A percentile compares a stretch with the other conserved stretches of the same genome.
Evolutionary conservation across 2,797 vertebrate species (phyloP).

Genomic region (Rhyacichthys aspro): DNA sequence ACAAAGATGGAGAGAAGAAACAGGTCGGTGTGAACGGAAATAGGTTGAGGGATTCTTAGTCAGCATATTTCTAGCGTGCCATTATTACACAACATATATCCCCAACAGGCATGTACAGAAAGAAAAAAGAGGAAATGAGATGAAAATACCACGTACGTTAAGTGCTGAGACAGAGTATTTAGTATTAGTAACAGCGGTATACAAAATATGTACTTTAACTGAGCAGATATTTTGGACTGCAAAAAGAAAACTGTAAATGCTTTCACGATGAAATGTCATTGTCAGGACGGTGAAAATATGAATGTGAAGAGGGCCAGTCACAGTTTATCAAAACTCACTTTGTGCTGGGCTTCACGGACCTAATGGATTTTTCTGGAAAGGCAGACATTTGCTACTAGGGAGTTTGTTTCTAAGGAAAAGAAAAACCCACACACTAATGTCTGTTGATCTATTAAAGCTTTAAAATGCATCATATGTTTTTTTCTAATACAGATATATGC

Average conservation of each 20-base stretch:
- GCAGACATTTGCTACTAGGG: background rate
- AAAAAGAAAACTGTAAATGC: background rate
- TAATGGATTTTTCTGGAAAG: background rate
- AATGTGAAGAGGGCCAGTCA: background rate
- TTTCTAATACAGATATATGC: background rate
- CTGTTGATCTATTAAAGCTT: background rate
- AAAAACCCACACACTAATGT: background rate
- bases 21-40: conserved; percentile 77
- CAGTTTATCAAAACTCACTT: too few relatives aligned
- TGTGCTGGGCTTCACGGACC: too few relatives aligned
- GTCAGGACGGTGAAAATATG: background rate
- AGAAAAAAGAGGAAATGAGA: conserved; percentile 51
- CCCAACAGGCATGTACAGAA: conserved; percentile 10
- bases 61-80: conserved; percentile 19
- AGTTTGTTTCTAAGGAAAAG: background rate
- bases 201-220: background rate
- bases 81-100: conserved; percentile 25
- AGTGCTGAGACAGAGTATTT: background rate
- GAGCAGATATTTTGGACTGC: background rate
- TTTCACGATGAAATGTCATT: background rate
- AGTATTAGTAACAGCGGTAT: background rate
- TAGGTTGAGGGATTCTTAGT: background rate
- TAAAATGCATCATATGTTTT: background rate
- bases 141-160: conserved; percentile 4
- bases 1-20: conserved; percentile 88